Conservation (phyloP, 2,888 invertebrate species). For the Volucella inanis region DNA sequence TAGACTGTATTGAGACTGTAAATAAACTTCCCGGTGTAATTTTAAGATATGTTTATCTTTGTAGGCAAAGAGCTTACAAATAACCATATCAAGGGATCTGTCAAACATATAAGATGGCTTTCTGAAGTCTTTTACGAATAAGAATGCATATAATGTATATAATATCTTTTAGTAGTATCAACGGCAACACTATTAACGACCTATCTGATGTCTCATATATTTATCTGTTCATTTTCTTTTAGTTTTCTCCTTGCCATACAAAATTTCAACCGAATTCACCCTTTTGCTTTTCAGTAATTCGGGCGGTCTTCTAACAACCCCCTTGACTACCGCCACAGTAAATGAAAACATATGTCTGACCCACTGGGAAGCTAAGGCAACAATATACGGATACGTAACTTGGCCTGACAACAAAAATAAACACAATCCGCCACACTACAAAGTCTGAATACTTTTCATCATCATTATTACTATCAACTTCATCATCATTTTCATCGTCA, state of each 20-base stretch:
- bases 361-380: constrained; percentile 61
- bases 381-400: constrained; percentile 55
- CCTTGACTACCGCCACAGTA: background rate
- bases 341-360: constrained; percentile 67
- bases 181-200: constrained; percentile 17
- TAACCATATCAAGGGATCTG: too few relatives aligned
- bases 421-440: constrained; percentile 48
- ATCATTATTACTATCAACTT: constrained; percentile 4
- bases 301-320: constrained; percentile 4
- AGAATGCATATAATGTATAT: too few relatives aligned
- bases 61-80: too few relatives aligned
- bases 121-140: too few relatives aligned
- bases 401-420: constrained; percentile 58
- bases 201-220: background rate
- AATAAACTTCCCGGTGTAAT: too few relatives aligned
- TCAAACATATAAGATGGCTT: too few relatives aligned
- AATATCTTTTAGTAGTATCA: too few relatives aligned
- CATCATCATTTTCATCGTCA: background rate
- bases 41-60: too few relatives aligned
- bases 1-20: too few relatives aligned
- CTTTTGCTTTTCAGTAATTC: constrained; percentile 46
- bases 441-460: constrained; percentile 29
- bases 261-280: constrained; percentile 34
- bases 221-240: background rate
- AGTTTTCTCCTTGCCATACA: background rate